Evolutionary conservation across 2,113 vertebrate species (phyloP).

Genomic region (Prunella fulvescens): DNA sequence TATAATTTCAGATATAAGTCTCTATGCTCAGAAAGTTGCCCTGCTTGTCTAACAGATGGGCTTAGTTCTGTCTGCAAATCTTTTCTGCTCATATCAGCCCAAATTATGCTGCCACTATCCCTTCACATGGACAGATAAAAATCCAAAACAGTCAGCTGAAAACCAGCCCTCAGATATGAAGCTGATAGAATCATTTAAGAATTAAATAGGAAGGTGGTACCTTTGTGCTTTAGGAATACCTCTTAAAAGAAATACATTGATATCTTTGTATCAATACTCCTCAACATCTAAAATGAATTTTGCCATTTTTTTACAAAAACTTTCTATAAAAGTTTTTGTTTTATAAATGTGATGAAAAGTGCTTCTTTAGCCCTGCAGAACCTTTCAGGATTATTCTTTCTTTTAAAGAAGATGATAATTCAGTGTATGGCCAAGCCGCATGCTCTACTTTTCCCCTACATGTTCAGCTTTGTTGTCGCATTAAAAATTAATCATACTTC

Average conservation of each 20-base stretch:
- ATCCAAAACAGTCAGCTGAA: rapidly evolving
- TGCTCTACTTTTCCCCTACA: neutral
- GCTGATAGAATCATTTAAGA: neutral
- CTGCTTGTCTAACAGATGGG: neutral
- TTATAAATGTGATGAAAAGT: neutral
- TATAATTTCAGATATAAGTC: neutral
- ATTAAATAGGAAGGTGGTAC: neutral
- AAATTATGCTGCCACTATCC: neutral
- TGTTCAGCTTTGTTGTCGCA: neutral
- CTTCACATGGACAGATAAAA: neutral
- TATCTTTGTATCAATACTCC: rapidly evolving
- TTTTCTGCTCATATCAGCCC: neutral
- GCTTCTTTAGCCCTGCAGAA: neutral
- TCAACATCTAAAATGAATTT: neutral
- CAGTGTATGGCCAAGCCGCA: neutral
- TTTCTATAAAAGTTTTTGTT: neutral
- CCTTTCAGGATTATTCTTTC: neutral
- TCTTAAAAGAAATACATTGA: neutral
- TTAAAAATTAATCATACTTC: neutral
- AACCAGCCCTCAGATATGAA: neutral
- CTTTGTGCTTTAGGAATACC: neutral
- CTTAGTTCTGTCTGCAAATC: neutral
- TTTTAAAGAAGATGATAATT: neutral
- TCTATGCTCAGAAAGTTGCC: neutral
- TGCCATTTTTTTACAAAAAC: neutral